Percentiles rank a stretch among this genome's conserved stretches.
These are phyloP conservation scores for Podarcis siculus DNA, from an alignment of 2,797 vertebrate species.

Conservation along the genomic window DNA sequence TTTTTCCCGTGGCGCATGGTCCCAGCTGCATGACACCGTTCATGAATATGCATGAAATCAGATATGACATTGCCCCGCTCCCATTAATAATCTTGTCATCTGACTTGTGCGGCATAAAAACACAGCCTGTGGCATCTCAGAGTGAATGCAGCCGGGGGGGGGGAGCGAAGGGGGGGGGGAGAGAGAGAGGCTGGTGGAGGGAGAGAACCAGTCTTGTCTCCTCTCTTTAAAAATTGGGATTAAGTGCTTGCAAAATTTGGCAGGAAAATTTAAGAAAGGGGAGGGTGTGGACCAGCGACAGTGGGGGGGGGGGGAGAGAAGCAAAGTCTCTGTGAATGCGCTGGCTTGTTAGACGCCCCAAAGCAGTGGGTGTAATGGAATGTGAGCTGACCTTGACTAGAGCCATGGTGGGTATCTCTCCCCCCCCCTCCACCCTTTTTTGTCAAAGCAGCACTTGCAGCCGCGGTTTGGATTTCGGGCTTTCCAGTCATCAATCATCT, in stretches of 20 bases:
- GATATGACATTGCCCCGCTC: conserved; percentile 87
- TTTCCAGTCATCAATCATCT: conserved; percentile 99
- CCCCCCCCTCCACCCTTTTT: conserved; percentile 76
- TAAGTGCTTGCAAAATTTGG: conserved; percentile 82
- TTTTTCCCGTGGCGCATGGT: conserved; percentile 77
- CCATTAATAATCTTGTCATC: conserved; percentile 98
- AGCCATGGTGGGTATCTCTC: conserved; percentile 83
- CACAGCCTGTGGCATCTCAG: conserved; percentile 78
- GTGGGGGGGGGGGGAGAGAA: conserved; percentile 58
- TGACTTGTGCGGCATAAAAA: conserved; percentile 86
- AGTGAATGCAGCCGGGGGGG: conserved; percentile 77
- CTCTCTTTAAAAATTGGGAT: conserved; percentile 69
- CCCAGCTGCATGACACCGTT: conserved; percentile 88
- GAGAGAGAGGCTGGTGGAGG: conserved; percentile 21
- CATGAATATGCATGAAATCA: conserved; percentile 96
- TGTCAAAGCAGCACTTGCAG: conserved; percentile 97
- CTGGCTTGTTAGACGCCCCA: conserved; percentile 80
- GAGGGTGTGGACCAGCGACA: conserved; percentile 72
- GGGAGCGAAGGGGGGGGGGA: not conserved
- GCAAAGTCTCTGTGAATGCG: conserved; percentile 78
- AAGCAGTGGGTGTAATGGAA: conserved; percentile 85
- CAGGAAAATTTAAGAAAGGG: conserved; percentile 71
- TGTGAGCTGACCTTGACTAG: conserved; percentile 90
- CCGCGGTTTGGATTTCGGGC: conserved; percentile 98
- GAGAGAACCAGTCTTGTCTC: conserved; percentile 22